Evolutionary conservation across 2,888 invertebrate species (phyloP).

Genomic region (Calameuta idolon): DNA sequence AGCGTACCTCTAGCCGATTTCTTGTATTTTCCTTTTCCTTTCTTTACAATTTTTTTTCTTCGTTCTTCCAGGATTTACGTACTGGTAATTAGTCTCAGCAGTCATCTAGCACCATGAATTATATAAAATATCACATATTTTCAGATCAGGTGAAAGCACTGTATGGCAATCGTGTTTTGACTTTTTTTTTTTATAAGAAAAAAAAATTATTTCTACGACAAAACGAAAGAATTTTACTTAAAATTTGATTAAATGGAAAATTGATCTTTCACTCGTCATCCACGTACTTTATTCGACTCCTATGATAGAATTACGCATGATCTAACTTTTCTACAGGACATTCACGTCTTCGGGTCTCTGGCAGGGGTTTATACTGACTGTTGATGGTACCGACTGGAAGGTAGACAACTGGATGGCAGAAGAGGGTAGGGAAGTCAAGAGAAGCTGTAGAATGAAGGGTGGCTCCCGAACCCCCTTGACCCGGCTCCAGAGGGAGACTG

Average conservation of each 20-base stretch:
- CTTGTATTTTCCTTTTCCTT: not conserved
- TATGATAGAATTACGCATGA: not conserved
- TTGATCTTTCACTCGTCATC: not conserved
- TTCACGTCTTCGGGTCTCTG: slow-evolving; percentile 3
- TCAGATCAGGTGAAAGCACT: not conserved
- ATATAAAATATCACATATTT: not conserved
- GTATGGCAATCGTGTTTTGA: not conserved
- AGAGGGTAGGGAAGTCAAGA: slow-evolving; percentile 27
- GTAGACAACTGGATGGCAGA: slow-evolving; percentile 20
- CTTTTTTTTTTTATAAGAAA: not conserved
- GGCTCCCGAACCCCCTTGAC: slow-evolving; percentile 57
- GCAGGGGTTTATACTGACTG: slow-evolving; percentile 28
- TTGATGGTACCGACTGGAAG: slow-evolving; percentile 18
- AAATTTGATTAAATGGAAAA: not conserved
- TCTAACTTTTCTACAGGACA: too few relatives aligned
- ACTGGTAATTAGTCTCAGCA: not conserved
- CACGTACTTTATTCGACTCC: not conserved
- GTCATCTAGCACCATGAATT: not conserved
- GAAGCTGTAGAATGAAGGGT: slow-evolving; percentile 47
- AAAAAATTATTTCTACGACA: not conserved
- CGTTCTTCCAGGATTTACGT: not conserved
- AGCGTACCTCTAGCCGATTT: not conserved
- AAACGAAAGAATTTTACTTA: not conserved
- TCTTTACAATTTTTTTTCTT: not conserved
- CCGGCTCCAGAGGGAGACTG: slow-evolving; percentile 51